Base-by-base conservation (phyloP, 2,113 vertebrate genomes). In the Perccottus glenii region DNA sequence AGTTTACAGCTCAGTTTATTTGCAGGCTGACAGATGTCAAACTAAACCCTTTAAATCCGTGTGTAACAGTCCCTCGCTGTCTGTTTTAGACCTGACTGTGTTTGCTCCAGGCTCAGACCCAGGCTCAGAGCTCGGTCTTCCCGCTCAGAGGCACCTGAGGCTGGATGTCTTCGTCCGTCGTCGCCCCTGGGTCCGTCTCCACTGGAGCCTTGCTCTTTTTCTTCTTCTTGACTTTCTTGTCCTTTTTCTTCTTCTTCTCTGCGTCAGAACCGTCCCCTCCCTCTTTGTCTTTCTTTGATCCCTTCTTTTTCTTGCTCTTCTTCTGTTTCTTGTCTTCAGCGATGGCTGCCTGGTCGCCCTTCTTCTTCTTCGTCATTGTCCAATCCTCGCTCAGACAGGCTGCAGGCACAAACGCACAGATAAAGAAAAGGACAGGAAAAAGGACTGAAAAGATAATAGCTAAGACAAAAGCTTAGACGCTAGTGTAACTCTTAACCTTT, bases 341-440 rank as follows among this genome's bases (percentile, higher is more conserved):
- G 4, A 92, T 86, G 19, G 92, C 85, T 0, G 92, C 94, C 5
- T 69, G 67, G 70, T 98, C 96, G 1, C 95, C 95, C 75, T 96
- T 98, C 90, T 91, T 98, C 90, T 91, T 98, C 81, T 85, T 91
- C 2, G 11, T 27, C 19, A 27, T 1, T 0, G 42, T 55, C 95
- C 94, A 97, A 0, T 55, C 9, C 67, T 93, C 93, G 0, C 55
- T 51, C 73, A 94, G 80, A 43, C 80, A 88, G 51, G 52, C 83
- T 89, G 78, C 53, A 35, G 0, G 36, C 8, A 67, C 6, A 11
- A 12, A 0, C 9, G 2, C 0, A 27, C 6, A 4, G 16, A 11
- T 1, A 27, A 10, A 6, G n/a, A 40, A 11, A 12, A 42, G 10
- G 27, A 8, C 1, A 33, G 35, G 5, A 16, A 9, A 47, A 5